Percentiles rank a stretch among this genome's conserved stretches.
Evolutionary conservation across 2,113 vertebrate species (phyloP).

Genomic region (Calypte anna): DNA sequence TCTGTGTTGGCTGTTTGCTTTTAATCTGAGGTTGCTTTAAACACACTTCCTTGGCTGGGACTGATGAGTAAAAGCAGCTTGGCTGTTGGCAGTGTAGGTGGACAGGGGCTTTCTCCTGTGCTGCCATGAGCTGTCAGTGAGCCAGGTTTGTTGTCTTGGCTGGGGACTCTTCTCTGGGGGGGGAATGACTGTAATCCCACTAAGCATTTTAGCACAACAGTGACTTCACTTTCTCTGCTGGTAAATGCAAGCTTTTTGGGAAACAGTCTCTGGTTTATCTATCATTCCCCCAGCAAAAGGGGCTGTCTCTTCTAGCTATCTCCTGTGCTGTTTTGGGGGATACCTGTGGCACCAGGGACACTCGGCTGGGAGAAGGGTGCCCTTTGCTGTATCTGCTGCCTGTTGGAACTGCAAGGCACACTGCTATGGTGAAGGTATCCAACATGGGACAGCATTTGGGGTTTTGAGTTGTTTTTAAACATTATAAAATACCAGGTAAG

Average conservation of each 20-base stretch:
- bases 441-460: background rate
- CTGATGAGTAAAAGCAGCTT: accelerated
- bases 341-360: background rate
- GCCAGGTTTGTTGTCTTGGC: background rate
- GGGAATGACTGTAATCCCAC: background rate
- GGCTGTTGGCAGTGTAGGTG: background rate
- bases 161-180: background rate
- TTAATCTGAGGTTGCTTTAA: background rate
- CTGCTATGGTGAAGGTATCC: background rate
- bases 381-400: background rate
- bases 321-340: background rate
- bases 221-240: background rate
- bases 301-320: background rate
- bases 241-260: background rate
- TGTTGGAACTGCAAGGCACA: background rate
- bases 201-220: background rate
- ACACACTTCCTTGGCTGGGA: background rate
- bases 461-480: background rate
- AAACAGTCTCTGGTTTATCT: background rate
- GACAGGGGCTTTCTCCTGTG: background rate
- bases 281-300: background rate
- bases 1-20: background rate
- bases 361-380: background rate
- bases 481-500: background rate
- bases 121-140: background rate